Evolutionary conservation across 2,888 invertebrate genomes (phyloP).

Genomic region (Elaeidobius kamerunicus): DNA sequence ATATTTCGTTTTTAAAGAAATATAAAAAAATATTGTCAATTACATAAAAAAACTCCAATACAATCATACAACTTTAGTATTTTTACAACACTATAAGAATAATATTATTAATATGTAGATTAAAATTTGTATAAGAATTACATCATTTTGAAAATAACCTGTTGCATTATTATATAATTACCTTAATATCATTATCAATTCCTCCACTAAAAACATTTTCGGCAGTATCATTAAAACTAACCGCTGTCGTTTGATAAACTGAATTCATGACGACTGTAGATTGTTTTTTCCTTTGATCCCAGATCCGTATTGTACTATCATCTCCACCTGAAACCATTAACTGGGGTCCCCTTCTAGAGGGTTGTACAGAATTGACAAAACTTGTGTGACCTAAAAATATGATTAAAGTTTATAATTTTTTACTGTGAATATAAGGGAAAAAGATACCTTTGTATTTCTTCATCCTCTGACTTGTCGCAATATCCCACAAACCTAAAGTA

Average conservation of each 20-base stretch:
- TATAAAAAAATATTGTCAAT: too few species aligned
- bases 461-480: constrained; percentile 80
- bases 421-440: too few species aligned
- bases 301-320: constrained; percentile 87
- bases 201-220: constrained; percentile 95
- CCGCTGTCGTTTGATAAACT: constrained; percentile 76
- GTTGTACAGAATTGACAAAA: constrained; percentile 73
- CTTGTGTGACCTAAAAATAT: constrained; percentile 57
- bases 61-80: too few species aligned
- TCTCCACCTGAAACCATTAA: constrained; percentile 74
- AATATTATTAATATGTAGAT: too few species aligned
- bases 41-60: too few species aligned
- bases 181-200: constrained; percentile 95
- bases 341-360: constrained; percentile 85
- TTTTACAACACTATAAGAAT: too few species aligned
- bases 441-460: constrained; percentile 74
- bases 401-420: neutral
- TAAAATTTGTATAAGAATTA: too few species aligned
- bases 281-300: constrained; percentile 89
- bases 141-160: neutral
- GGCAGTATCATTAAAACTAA: constrained; percentile 92
- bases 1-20: too few species aligned
- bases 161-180: constrained; percentile 13
- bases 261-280: constrained; percentile 70
- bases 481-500: constrained; percentile 94